Conservation (phyloP, 2,113 vertebrate genomes). For the Promerops cafer region DNA sequence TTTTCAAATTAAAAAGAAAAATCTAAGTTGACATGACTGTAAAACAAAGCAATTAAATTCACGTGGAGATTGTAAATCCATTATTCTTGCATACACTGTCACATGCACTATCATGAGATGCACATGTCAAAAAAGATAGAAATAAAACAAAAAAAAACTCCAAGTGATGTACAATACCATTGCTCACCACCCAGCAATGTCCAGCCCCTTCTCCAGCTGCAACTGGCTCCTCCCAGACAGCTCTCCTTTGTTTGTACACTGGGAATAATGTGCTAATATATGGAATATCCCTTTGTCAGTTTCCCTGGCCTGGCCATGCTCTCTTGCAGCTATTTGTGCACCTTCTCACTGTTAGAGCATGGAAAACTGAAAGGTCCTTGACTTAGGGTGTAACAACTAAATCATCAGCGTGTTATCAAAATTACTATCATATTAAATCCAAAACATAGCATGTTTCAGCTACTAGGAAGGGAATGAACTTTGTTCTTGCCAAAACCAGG, state of each 20-base stretch:
- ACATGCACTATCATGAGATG: neutral
- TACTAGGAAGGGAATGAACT: neutral
- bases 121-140: neutral
- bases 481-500: neutral
- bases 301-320: neutral
- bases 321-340: neutral
- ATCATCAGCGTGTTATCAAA: neutral
- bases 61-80: neutral
- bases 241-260: neutral
- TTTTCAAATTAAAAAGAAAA: neutral
- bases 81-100: neutral
- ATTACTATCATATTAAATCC: neutral
- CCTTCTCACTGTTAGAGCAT: neutral
- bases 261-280: neutral
- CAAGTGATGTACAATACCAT: neutral
- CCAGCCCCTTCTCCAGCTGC: neutral
- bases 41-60: neutral
- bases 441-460: neutral
- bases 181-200: neutral
- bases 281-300: neutral
- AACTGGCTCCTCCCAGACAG: neutral
- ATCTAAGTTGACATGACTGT: neutral
- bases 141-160: neutral
- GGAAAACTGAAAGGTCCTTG: neutral
- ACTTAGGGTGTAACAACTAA: neutral